Conservation (phyloP, 2,888 invertebrate species). For the Drosophila planitibia region DNA sequence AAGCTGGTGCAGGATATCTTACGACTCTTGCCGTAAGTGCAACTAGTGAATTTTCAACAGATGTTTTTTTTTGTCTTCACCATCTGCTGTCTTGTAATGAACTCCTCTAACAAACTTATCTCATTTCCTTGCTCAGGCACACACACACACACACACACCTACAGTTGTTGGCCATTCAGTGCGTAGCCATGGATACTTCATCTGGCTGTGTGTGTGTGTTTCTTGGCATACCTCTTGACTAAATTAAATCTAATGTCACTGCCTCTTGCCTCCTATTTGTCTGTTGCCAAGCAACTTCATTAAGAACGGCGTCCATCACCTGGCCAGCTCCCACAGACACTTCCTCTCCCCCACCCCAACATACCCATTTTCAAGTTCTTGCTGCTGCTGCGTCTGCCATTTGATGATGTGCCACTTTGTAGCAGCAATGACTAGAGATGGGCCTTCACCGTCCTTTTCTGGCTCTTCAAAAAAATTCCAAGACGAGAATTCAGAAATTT, state of each 20-base stretch:
- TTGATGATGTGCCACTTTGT: conserved; percentile 55
- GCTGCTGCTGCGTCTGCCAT: conserved; percentile 15
- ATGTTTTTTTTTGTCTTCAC: conserved; percentile 6
- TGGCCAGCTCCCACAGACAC: background rate
- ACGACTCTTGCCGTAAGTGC: conserved; percentile 9
- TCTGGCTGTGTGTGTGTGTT: conserved; percentile 19
- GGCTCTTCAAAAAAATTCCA: background rate
- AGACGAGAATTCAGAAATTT: background rate
- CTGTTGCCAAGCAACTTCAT: conserved; percentile 65
- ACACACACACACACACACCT: background rate
- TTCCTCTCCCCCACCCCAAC: background rate
- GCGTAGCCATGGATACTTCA: conserved; percentile 40
- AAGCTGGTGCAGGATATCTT: conserved; percentile 14
- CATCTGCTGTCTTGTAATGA: conserved; percentile 41
- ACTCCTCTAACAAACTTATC: conserved; percentile 46
- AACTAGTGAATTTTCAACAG: conserved; percentile 12
- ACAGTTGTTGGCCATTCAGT: conserved; percentile 31
- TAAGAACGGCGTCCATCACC: conserved; percentile 43
- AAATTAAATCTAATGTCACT: conserved; percentile 65
- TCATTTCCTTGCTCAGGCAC: conserved; percentile 43
- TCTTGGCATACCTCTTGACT: conserved; percentile 57
- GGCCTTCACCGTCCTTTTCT: background rate
- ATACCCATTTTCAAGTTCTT: conserved; percentile 10
- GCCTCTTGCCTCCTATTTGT: conserved; percentile 42
- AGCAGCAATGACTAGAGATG: conserved; percentile 8